Conservation (phyloP, 2,888 invertebrate species). For the Dolomedes plantarius region DNA sequence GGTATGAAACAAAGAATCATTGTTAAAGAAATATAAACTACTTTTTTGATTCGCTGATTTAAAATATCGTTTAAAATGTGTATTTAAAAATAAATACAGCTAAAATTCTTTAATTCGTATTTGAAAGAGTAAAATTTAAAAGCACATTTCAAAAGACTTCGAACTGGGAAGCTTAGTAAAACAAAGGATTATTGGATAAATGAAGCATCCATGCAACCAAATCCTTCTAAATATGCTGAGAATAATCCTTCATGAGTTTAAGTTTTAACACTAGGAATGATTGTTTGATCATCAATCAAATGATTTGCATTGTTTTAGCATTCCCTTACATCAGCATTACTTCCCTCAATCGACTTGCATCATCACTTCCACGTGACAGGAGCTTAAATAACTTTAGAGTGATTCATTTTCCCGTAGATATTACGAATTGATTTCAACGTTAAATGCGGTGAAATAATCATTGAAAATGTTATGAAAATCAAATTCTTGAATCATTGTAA, state of each 20-base stretch:
- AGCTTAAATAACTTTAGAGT: slow-evolving; percentile 47
- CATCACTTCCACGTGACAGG: slow-evolving; percentile 28
- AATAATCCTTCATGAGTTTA: slow-evolving; percentile 40
- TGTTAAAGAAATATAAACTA: no score
- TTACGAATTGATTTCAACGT: background rate
- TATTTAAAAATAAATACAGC: no score
- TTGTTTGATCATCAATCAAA: slow-evolving; percentile 57
- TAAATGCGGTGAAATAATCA: no score
- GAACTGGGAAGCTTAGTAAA: no score
- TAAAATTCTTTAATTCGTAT: no score
- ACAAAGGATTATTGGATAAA: slow-evolving; percentile 31
- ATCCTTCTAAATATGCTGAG: slow-evolving; percentile 27
- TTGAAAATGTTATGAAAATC: no score
- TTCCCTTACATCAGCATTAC: slow-evolving; percentile 19
- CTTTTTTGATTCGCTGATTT: no score
- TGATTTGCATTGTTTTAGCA: slow-evolving; percentile 49
- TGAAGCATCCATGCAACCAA: slow-evolving; percentile 1
- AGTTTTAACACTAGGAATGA: slow-evolving; percentile 28
- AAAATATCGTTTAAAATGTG: no score
- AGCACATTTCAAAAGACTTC: no score
- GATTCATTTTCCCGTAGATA: slow-evolving; percentile 32
- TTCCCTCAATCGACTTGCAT: slow-evolving; percentile 18
- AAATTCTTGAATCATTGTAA: no score
- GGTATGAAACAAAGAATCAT: no score
- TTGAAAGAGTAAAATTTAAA: no score